A percentile compares a stretch with the other conserved stretches of the same genome.
These are phyloP conservation scores for Passerina amoena DNA, from an alignment of 2,113 vertebrate genomes.

Conservation along the genomic window DNA sequence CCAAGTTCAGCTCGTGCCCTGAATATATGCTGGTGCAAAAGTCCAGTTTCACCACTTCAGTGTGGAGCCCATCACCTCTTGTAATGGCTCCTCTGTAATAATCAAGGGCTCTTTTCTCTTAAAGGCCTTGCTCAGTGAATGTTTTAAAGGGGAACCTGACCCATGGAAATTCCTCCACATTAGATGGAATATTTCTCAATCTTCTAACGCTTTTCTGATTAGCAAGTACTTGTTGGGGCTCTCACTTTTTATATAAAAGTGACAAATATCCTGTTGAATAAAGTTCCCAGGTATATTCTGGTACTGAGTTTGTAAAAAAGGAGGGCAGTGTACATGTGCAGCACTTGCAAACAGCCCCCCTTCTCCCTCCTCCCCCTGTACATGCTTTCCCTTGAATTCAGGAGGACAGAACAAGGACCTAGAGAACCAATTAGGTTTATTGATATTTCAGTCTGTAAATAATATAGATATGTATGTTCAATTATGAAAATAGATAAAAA, in stretches of 20 bases:
- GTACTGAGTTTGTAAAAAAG: not conserved
- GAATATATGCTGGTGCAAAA: not conserved
- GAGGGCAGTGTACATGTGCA: not conserved
- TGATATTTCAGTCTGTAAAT: conserved; percentile 38
- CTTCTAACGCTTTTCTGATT: not conserved
- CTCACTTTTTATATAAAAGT: not conserved
- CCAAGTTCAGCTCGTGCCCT: not conserved
- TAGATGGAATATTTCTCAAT: not conserved
- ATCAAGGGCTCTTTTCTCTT: not conserved
- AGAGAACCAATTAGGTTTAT: conserved; percentile 57
- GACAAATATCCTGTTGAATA: not conserved
- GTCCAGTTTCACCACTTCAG: not conserved
- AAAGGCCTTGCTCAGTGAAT: not conserved
- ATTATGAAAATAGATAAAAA: conserved; percentile 30
- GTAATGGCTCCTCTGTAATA: not conserved
- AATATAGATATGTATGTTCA: not conserved
- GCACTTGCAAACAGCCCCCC: not conserved
- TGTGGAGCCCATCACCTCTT: not conserved
- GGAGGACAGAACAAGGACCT: not conserved
- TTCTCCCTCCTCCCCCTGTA: not conserved
- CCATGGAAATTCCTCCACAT: not conserved
- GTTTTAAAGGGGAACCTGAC: not conserved
- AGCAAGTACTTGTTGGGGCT: not conserved
- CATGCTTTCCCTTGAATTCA: not conserved
- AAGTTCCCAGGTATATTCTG: not conserved